Conservation (phyloP, 2,888 invertebrate species). For the Pheosia gnoma region DNA sequence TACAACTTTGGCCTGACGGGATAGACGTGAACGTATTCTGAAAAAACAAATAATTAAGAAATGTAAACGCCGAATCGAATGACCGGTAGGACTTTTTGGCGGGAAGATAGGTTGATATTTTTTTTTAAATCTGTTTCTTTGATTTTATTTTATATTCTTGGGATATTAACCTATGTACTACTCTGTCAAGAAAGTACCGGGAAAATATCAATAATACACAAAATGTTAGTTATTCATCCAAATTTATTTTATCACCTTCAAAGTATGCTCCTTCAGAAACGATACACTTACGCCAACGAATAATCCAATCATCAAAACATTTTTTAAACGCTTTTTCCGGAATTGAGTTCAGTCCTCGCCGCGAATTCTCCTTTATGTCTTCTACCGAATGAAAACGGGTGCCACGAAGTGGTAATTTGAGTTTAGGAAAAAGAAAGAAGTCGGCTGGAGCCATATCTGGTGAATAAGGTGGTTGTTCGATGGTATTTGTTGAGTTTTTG, state of each 20-base stretch:
- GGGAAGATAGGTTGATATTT: too few relatives aligned
- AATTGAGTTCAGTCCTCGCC: conserved; percentile 12
- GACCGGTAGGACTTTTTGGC: too few relatives aligned
- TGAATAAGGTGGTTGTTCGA: conserved; percentile 1
- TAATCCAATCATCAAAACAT: conserved; percentile 10
- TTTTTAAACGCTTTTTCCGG: conserved; percentile 14
- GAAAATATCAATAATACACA: too few relatives aligned
- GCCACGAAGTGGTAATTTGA: conserved; percentile 6
- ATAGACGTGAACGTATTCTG: conserved; percentile 53
- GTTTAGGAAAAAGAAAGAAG: neutral
- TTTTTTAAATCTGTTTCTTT: too few relatives aligned
- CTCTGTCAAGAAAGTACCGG: too few relatives aligned
- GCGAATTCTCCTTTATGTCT: conserved; percentile 11
- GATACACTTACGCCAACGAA: conserved; percentile 7
- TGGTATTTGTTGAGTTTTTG: conserved; percentile 9
- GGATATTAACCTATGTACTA: too few relatives aligned
- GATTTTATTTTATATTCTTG: too few relatives aligned
- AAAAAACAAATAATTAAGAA: conserved; percentile 27
- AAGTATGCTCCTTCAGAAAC: conserved; percentile 3
- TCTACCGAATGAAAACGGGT: conserved; percentile 8
- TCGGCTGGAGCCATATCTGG: conserved; percentile 2
- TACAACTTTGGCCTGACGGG: conserved; percentile 26
- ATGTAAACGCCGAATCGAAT: too few relatives aligned
- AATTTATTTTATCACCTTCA: neutral
- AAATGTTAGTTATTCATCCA: too few relatives aligned